phyloP scores from a whole-genome alignment of 2,797 vertebrate species.

The Sebastes ruberrimus region DNA sequence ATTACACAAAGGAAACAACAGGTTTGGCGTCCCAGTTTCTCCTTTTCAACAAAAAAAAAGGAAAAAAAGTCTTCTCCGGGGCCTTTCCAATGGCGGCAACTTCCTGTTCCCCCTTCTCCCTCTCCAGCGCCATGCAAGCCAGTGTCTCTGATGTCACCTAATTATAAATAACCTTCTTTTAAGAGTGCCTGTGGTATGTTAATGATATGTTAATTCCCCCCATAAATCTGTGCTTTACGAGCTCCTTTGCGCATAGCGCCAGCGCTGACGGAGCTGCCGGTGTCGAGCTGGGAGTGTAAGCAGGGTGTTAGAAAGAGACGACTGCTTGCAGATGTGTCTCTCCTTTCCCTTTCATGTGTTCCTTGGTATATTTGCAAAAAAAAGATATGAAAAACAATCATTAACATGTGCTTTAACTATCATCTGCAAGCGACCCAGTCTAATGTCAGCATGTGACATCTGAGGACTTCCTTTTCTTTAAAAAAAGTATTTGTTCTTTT shows the following conservation, averaged over 20 bases:
- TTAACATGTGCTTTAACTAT: slow-evolving; percentile 9
- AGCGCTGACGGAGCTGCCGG: slow-evolving; percentile 36
- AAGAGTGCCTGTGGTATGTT: slow-evolving; percentile 78
- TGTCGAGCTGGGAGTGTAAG: slow-evolving; percentile 37
- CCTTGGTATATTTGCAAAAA: slow-evolving; percentile 31
- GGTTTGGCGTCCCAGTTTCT: slow-evolving; percentile 72
- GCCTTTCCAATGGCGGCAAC: slow-evolving; percentile 51
- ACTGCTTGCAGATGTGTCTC: slow-evolving; percentile 34
- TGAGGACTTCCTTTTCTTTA: neutral
- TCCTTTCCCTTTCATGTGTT: slow-evolving; percentile 44
- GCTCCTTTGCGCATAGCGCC: slow-evolving; percentile 59
- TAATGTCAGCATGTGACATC: neutral
- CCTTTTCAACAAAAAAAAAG: slow-evolving; percentile 31
- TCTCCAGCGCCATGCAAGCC: slow-evolving; percentile 35
- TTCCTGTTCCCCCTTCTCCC: slow-evolving; percentile 46
- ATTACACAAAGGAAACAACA: slow-evolving; percentile 67
- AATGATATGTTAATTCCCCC: slow-evolving; percentile 81
- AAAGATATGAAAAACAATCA: slow-evolving; percentile 39
- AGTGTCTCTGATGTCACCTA: slow-evolving; percentile 79
- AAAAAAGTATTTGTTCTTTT: neutral
- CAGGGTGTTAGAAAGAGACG: slow-evolving; percentile 27
- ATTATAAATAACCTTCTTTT: slow-evolving; percentile 84
- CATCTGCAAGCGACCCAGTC: neutral
- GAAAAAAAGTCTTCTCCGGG: slow-evolving; percentile 47
- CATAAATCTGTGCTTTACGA: slow-evolving; percentile 78